phyloP scores from a whole-genome alignment of 1,140 invertebrate species.

The Heliothis virescens region DNA sequence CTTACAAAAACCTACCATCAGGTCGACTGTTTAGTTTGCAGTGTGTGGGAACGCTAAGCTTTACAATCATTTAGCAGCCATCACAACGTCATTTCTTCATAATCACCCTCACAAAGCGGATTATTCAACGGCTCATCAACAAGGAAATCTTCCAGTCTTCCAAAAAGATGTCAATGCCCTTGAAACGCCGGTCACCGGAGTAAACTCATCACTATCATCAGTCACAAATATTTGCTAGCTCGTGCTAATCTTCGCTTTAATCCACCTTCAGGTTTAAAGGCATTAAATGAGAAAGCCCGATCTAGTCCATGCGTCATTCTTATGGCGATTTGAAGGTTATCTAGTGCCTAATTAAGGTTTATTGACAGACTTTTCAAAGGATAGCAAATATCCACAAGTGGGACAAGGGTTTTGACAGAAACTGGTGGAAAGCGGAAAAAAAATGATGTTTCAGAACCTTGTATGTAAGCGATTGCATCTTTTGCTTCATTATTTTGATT shows the following conservation, averaged over 20 bases:
- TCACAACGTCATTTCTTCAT: too few species aligned
- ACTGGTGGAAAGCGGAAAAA: background rate
- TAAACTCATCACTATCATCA: conserved; percentile 52
- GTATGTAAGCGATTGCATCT: background rate
- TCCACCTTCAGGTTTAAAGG: conserved; percentile 61
- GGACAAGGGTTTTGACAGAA: conserved; percentile 7
- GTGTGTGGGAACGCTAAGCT: too few species aligned
- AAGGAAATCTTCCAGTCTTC: conserved; percentile 2
- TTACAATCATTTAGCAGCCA: too few species aligned
- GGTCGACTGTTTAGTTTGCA: too few species aligned
- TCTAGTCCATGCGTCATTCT: conserved; percentile 58
- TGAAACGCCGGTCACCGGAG: conserved; percentile 56
- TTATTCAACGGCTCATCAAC: background rate
- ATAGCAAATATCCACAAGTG: conserved; percentile 1
- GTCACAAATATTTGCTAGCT: conserved; percentile 71
- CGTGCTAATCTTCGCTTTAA: conserved; percentile 61
- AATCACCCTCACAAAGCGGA: too few species aligned
- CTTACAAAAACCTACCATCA: too few species aligned
- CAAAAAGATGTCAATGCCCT: conserved; percentile 45
- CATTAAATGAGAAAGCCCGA: conserved; percentile 67
- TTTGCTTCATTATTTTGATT: background rate
- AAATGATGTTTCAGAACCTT: background rate
- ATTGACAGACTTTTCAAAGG: conserved; percentile 44
- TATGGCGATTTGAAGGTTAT: conserved; percentile 49
- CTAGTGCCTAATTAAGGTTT: conserved; percentile 48